Evolutionary conservation across 2,113 vertebrate genomes (phyloP), one percentile per base, ranked within the genome.

Genomic region (Copsychus sechellarum): DNA sequence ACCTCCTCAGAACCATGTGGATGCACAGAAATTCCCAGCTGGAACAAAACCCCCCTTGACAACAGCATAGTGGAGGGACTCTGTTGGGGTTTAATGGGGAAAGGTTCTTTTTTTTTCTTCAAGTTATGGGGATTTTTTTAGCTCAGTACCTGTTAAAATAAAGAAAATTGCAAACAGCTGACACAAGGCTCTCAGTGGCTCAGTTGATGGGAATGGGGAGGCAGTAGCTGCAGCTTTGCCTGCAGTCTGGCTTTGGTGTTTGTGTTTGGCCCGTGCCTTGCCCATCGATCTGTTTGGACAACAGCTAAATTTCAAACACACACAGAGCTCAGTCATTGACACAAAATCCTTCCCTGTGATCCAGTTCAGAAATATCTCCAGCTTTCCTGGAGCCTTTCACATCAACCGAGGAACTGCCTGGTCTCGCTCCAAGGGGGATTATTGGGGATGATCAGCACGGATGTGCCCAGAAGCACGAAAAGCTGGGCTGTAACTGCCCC

Each of bases 381-480:
- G 84, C 45, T 79, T 56, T 86, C 31, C 64, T 33, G 38, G 18
- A 69, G 60, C 53, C 56, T 14, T 50, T 64, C 36, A 6, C 3
- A 40, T 60, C 28, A 43, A 12, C 28, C 17, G 23, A 5, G 36
- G 17, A 14, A 12, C 9, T 1, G 21, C 19, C 70, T 64, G 33
- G 14, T 61, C 54, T 77, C 0, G 0, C 42, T 81, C 8, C 43
- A 31, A 0, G 0, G 1, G 13, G 22, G 48, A 69, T 60, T 40
- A n/a, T 2, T 11, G 2, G 3, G 53, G 62, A 70, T 48, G 47
- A 50, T 7, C 5, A 64, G 47, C 21, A 53, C 40, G 3, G 64
- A 22, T 5, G 8, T 4, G 4, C 53, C 53, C 36, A 42, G 42
- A 72, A 38, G 36, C 17, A 12, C 14, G 40, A 70, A 47, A 33